Evolutionary conservation across 2,113 vertebrate species (phyloP), one percentile per base, ranked within the genome.

Genomic region (Ammospiza caudacuta): DNA sequence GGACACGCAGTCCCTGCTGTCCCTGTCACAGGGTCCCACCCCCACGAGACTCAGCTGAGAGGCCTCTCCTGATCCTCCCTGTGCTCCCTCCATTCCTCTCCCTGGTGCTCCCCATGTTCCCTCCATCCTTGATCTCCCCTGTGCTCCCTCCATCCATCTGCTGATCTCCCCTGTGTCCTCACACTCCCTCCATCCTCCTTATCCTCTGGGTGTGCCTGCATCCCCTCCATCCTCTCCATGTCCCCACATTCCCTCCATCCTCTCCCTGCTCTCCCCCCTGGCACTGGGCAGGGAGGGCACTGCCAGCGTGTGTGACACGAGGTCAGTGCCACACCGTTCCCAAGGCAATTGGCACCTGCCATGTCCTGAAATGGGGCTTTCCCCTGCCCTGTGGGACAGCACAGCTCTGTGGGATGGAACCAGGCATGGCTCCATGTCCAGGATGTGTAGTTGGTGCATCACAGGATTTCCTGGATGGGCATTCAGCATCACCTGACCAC

Each of bases 241-340:
- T 55, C 41, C 41, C 52, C 29, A 28, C 54, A 55, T 27, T 18
- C 54, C 37, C 66, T 21, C 81, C 39, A 18, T 47, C 29, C 24
- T 17, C 51, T 20, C 35, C 4, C 23, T 8, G 49, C 41, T 55
- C 23, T 37, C 37, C 37, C 59, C 35, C 12, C 41, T 41, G 41
- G 41, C 6, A 2, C 62, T 15, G 51, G 62, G 7, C 39, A 52
- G 25, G 57, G 59, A 27, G 51, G 58, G 33, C n/a, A 41, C n/a
- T 3, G 66, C 51, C 23, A 20, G 5, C 11, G 58, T 16, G 66
- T 31, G 72, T 78, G 82, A 15, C 27, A 27, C 6, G 3, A 55
- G 64, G 17, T 2, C 44, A 15, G 5, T 9, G 39, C 64, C 17
- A n/a, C 1, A 0, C 12, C 1, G 1, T 18, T 77, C 23, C n/a